Base-by-base conservation (phyloP, 2,797 vertebrate species). In the Decapterus maruadsi region DNA sequence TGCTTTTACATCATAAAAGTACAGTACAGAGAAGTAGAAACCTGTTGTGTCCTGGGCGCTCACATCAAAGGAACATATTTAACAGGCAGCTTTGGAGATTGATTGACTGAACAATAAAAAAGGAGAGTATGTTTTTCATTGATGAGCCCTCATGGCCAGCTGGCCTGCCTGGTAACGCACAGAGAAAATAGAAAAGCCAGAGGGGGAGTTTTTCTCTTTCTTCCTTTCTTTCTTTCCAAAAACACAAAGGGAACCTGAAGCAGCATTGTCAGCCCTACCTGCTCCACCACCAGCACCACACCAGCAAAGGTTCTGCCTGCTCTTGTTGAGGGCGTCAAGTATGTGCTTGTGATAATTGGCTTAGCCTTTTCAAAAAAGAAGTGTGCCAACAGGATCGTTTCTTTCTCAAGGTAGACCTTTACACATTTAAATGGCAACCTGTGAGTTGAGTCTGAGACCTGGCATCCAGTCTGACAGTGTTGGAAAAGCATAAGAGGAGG, bases 301-400 rank as follows among this genome's bases (percentile, higher is more conserved):
- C 36, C 57, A 2, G 4, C 63, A 22, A 34, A 8, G 48, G 53
- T 36, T 62, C 60, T 87, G 81, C 70, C 77, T 4, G 65, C 70
- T 80, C 75, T 75, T 85, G 82, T 84, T 60, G n/a, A 19, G 57
- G 60, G 58, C 9, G 67, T 72, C 74, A 84, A 68, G 75, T 79
- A 71, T 62, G 46, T 60, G 70, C 74, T 38, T 81, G 36, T 57
- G 17, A 20, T 81, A 77, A 87, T 71, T 62, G 48, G 65, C 64
- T 74, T 57, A 46, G 56, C 50, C 43, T 55, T 69, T 17, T 62
- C 65, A 60, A 66, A 65, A 12, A 9, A 40, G n/a, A 36, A 11
- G 40, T 9, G n/a, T 36, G 51, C 36, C 43, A 54, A 65, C 62
- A 57, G 11, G 34, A 76, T 65, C 29, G 34, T 63, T 59, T 71